A percentile compares a stretch with the other conserved stretches of the same genome.
These are phyloP conservation scores for Enteromius afrohamiltoni DNA, from an alignment of 2,797 vertebrate species.

Conservation along the genomic window DNA sequence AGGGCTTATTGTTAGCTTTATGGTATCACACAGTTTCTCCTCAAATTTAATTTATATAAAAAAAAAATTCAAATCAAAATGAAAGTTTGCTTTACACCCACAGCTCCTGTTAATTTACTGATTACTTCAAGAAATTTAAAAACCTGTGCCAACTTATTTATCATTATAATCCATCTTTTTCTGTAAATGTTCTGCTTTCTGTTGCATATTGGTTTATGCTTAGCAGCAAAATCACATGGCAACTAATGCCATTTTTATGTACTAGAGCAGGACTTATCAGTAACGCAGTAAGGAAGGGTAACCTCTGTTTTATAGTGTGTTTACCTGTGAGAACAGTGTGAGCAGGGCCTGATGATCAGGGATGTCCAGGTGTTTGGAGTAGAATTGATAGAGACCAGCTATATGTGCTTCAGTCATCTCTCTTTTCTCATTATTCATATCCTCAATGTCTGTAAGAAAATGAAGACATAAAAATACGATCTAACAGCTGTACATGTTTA, in stretches of 20 bases:
- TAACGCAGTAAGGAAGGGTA: not conserved
- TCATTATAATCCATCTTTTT: not conserved
- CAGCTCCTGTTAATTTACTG: not conserved
- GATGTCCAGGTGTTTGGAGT: constrained; percentile 90
- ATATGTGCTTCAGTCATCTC: constrained; percentile 87
- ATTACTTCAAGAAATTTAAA: not conserved
- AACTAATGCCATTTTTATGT: not conserved
- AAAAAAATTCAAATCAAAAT: too few species aligned
- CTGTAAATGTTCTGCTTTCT: not conserved
- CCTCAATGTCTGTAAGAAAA: constrained; percentile 83
- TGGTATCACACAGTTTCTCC: too few species aligned
- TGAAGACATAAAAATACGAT: not conserved
- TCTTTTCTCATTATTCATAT: constrained; percentile 90
- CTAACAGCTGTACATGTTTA: not conserved
- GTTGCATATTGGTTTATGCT: not conserved
- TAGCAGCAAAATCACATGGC: not conserved
- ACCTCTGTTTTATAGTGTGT: not conserved
- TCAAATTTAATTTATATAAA: too few species aligned
- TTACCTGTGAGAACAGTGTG: constrained; percentile 91
- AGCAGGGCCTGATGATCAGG: constrained; percentile 83
- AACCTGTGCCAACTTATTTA: not conserved
- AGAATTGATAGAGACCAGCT: constrained; percentile 89
- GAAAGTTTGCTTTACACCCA: not conserved
- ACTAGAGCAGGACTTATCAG: not conserved
- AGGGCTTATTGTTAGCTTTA: too few species aligned